phyloP scores from a whole-genome alignment of 1,140 invertebrate species.

The Ephestia elutella region DNA sequence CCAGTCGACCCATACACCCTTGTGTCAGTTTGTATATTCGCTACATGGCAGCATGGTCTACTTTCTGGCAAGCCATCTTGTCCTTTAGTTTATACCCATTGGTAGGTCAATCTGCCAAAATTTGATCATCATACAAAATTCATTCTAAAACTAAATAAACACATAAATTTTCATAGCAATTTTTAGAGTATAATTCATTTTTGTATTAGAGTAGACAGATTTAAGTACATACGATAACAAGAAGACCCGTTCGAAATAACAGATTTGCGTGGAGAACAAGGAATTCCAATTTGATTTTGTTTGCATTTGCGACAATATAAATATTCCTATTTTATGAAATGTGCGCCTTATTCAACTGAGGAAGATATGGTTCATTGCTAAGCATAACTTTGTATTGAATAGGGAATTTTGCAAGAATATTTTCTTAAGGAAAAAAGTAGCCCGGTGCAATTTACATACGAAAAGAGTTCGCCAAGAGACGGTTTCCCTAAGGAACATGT shows the following conservation, averaged over 20 bases:
- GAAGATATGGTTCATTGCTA: not conserved
- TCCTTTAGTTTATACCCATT: too few relatives aligned
- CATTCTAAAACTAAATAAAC: too few relatives aligned
- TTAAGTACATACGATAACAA: too few relatives aligned
- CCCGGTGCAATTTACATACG: conserved; percentile 15
- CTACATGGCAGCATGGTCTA: too few relatives aligned
- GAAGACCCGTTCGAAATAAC: not conserved
- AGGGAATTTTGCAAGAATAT: not conserved
- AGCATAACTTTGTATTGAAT: not conserved
- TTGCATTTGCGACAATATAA: not conserved
- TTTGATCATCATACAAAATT: too few relatives aligned
- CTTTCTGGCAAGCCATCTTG: too few relatives aligned
- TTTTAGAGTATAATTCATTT: too few relatives aligned
- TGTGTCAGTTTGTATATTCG: too few relatives aligned
- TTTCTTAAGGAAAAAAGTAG: not conserved
- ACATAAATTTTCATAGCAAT: too few relatives aligned
- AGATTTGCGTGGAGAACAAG: not conserved
- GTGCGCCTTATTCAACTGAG: not conserved
- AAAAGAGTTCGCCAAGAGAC: conserved; percentile 15
- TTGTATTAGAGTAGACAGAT: too few relatives aligned
- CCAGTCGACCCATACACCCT: too few relatives aligned
- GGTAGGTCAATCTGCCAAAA: too few relatives aligned
- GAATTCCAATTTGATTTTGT: not conserved
- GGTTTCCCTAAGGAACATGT: conserved; percentile 11
- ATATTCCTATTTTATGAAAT: not conserved